Evolutionary conservation across 35 echinoderm and acorn worm genomes (phyloP), one percentile per base, ranked within the genome.

Genomic region (Apostichopus parvimensis): DNA sequence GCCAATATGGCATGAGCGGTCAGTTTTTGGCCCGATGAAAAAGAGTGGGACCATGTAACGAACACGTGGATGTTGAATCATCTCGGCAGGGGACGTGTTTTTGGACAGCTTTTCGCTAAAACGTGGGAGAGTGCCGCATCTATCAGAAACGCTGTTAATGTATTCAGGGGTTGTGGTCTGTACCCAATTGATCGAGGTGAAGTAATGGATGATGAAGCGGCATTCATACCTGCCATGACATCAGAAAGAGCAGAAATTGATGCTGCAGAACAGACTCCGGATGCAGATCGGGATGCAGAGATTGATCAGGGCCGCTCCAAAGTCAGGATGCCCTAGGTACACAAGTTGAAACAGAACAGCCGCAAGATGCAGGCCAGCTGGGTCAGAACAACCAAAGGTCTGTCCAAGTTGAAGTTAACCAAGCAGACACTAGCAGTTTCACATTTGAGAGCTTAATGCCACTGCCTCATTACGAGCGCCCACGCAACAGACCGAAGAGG

Each of bases 1-100:
- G n/a, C n/a, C n/a, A 92, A 75, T 53, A 83, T 61, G 80, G 23
- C 58, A 92, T 14, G 92, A 93, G 53, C 71, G 83, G 71, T 77
- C 92, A 77, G 92, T 93, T 18, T 93, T 88, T 80, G 80, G 80
- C 17, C 72, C 82, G 15, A 56, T 93, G 83, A 87, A 93, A 77
- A 28, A 45, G 24, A 79, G 22, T 79, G 77, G 21, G 77, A 79
- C 22, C 77, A 79, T 52, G 77, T 79, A 25, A 79, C 77, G n/a
- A 82, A 56, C 4, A 82, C 34, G 4, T 14, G 68, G 68, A 73
- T 20, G 13, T 10, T 14, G 61, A 10, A 65, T 10, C 61, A 65
- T 10, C 8, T 14, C 78, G 52, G 23, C 78, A 80, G n/a, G 78
- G 78, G 78, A 80, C 78, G 78, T 80, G 78, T 22, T 80, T 28